Evolutionary conservation across 2,888 invertebrate genomes (phyloP).

Genomic region (Acrocyrtus sp.): DNA sequence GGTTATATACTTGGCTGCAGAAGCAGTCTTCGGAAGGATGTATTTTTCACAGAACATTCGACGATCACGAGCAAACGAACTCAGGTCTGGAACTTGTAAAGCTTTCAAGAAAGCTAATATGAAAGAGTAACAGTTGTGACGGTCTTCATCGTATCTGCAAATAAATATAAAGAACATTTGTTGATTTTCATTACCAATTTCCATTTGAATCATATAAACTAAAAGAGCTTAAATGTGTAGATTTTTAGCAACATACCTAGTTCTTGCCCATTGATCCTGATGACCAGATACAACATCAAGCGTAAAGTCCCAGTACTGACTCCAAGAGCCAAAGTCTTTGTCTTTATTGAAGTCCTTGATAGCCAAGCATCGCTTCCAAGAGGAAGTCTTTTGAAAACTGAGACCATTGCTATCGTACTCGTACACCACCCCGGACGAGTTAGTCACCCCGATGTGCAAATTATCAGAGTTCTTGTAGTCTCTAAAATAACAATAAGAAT

Average conservation of each 20-base stretch:
- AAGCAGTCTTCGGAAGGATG: slow-evolving; percentile 82
- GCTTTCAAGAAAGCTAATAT: slow-evolving; percentile 81
- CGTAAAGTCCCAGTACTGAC: slow-evolving; percentile 76
- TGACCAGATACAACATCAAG: slow-evolving; percentile 71
- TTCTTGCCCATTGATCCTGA: slow-evolving; percentile 64
- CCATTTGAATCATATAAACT: background rate
- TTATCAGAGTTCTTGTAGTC: slow-evolving; percentile 85
- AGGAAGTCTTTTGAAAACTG: slow-evolving; percentile 65
- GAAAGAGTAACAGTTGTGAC: slow-evolving; percentile 88
- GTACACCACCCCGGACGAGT: slow-evolving; percentile 80
- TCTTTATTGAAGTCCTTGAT: slow-evolving; percentile 56
- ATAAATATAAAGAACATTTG: background rate
- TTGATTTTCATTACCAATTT: background rate
- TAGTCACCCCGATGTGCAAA: slow-evolving; percentile 90
- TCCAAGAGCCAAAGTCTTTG: slow-evolving; percentile 52
- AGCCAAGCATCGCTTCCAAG: slow-evolving; percentile 68
- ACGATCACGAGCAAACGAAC: slow-evolving; percentile 74
- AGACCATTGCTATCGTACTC: slow-evolving; percentile 88
- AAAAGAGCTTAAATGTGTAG: slow-evolving; percentile 8
- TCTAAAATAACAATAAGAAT: slow-evolving; percentile 67
- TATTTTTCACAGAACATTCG: slow-evolving; percentile 82
- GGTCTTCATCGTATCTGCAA: slow-evolving; percentile 75
- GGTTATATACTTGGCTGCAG: slow-evolving; percentile 86
- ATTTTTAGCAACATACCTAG: slow-evolving; percentile 55
- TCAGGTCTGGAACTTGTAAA: slow-evolving; percentile 77